Conservation (phyloP, 2,888 invertebrate species). For the Trypoxylon attenuatum region DNA sequence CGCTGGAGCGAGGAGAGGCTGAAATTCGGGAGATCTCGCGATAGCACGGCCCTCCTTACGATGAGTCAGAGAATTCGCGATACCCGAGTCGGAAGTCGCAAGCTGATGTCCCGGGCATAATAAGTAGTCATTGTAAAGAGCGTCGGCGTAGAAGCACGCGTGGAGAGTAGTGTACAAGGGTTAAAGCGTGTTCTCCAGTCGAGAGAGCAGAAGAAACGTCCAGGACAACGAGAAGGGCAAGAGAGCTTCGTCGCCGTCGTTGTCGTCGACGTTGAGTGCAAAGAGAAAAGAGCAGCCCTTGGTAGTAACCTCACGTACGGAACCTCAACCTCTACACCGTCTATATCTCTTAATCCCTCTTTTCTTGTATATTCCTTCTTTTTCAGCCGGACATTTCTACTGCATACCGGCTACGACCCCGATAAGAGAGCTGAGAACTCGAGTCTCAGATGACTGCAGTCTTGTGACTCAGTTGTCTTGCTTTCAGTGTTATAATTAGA, state of each 20-base stretch:
- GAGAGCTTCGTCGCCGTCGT: constrained; percentile 2
- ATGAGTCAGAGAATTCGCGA: constrained; percentile 46
- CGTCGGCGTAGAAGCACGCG: constrained; percentile 6
- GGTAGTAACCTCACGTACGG: constrained; percentile 55
- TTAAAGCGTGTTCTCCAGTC: constrained; percentile 21
- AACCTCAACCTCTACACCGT: constrained; percentile 35
- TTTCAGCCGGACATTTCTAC: constrained; percentile 1
- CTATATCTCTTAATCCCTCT: constrained; percentile 37
- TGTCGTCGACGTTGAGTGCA: constrained; percentile 3
- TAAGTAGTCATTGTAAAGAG: constrained; percentile 28
- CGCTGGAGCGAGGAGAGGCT: too few species aligned
- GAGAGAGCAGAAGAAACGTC: constrained; percentile 3
- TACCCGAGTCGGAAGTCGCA: constrained; percentile 39
- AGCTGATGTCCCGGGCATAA: constrained; percentile 36
- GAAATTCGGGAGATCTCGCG: constrained; percentile 29
- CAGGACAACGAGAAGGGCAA: constrained; percentile 7
- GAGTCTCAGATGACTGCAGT: too few species aligned
- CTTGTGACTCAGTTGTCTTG: too few species aligned
- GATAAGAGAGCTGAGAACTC: too few species aligned
- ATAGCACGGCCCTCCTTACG: constrained; percentile 14
- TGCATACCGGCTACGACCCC: too few species aligned
- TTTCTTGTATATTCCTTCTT: constrained; percentile 33
- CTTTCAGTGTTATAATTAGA: too few species aligned
- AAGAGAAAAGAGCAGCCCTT: constrained; percentile 29
- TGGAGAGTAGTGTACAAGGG: constrained; percentile 19